These are phyloP conservation scores for Iguana delicatissima DNA, from an alignment of 2,797 vertebrate species.

Conservation along the genomic window DNA sequence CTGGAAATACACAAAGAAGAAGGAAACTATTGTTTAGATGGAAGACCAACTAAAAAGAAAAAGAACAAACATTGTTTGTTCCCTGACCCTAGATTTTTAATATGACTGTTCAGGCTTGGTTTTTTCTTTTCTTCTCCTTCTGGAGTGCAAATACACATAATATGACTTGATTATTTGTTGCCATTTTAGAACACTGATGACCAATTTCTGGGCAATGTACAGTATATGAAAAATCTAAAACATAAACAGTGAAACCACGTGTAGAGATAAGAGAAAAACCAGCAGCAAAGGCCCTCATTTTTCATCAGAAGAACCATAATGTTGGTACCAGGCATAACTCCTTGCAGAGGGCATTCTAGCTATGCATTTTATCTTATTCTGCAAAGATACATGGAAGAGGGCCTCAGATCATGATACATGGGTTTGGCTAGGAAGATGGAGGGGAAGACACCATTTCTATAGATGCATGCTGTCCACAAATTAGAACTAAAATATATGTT, in stretches of 20 bases:
- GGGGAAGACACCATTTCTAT: background rate
- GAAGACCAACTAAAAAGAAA: background rate
- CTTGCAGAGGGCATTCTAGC: background rate
- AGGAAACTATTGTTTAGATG: slow-evolving; percentile 40
- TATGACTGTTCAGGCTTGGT: background rate
- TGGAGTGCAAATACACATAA: background rate
- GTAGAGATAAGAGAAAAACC: background rate
- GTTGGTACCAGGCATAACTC: background rate
- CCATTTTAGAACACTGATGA: background rate
- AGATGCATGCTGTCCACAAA: background rate
- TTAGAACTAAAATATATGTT: background rate
- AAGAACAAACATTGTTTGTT: no score
- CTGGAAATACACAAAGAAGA: slow-evolving; percentile 73
- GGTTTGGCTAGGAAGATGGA: no score
- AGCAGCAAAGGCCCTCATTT: background rate
- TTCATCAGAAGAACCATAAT: background rate
- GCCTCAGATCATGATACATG: background rate
- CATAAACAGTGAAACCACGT: background rate
- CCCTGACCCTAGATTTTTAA: background rate
- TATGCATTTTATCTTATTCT: background rate
- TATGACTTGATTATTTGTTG: background rate
- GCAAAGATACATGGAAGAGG: background rate
- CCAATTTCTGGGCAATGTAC: background rate
- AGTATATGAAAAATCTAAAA: background rate
- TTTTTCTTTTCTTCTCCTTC: background rate